These are phyloP conservation scores for Operophtera brumata DNA, from an alignment of 2,888 invertebrate genomes.

Conservation along the genomic window DNA sequence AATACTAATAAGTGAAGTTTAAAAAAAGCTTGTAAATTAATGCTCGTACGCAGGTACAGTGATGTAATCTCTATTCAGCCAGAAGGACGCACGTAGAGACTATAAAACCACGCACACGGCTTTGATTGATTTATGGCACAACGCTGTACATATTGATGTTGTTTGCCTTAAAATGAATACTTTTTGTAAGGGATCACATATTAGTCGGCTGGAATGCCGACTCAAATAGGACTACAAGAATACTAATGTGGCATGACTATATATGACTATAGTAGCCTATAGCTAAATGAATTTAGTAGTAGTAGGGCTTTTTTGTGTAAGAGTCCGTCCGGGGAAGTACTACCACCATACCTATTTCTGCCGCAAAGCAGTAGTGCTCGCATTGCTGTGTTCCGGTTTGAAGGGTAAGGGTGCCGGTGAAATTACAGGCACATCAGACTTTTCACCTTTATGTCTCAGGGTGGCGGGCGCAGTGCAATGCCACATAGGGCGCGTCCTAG, in stretches of 20 bases:
- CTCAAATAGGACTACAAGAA: conserved; percentile 16
- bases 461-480: too few relatives aligned
- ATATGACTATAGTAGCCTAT: not conserved
- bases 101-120: conserved; percentile 59
- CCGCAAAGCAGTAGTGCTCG: too few relatives aligned
- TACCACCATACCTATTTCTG: too few relatives aligned
- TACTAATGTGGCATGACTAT: conserved; percentile 2
- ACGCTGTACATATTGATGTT: conserved; percentile 64
- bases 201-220: conserved; percentile 15
- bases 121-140: conserved; percentile 67
- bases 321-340: too few relatives aligned
- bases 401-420: too few relatives aligned
- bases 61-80: conserved; percentile 32
- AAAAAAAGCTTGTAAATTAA: not conserved
- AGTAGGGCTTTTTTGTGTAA: too few relatives aligned
- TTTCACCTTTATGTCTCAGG: too few relatives aligned
- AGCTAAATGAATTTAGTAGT: not conserved
- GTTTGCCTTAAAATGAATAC: conserved; percentile 43
- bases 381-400: too few relatives aligned
- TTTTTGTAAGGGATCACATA: conserved; percentile 25
- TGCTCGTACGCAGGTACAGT: conserved; percentile 11
- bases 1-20: not conserved
- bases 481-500: too few relatives aligned
- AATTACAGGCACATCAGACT: too few relatives aligned
- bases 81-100: conserved; percentile 53